Evolutionary conservation across 2,888 invertebrate genomes (phyloP).

Genomic region (Rhyacophila evoluta): DNA sequence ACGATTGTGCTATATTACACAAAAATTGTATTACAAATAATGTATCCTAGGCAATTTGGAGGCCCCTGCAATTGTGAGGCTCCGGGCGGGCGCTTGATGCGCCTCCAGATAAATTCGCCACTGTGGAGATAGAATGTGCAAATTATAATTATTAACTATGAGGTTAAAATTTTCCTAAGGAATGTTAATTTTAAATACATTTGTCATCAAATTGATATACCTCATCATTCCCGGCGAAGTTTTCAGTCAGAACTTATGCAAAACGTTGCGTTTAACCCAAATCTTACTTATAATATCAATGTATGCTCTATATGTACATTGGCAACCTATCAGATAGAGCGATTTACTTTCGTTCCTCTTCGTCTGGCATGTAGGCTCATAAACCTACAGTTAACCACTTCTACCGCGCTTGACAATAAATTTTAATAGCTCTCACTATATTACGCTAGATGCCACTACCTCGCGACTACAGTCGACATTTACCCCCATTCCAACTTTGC

Average conservation of each 20-base stretch:
- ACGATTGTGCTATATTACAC: too few relatives aligned
- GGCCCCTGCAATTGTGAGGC: too few relatives aligned
- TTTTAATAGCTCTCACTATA: conserved; percentile 14
- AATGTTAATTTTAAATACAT: too few relatives aligned
- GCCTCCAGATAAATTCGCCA: too few relatives aligned
- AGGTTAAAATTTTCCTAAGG: too few relatives aligned
- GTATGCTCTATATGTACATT: neutral
- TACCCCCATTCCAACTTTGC: neutral
- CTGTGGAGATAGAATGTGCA: too few relatives aligned
- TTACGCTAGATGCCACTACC: neutral
- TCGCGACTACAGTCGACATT: neutral
- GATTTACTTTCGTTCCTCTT: neutral
- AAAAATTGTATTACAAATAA: too few relatives aligned
- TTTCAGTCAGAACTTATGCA: neutral
- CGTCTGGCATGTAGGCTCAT: conserved; percentile 9
- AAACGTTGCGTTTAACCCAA: neutral
- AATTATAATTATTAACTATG: too few relatives aligned
- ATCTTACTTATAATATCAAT: neutral
- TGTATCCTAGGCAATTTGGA: too few relatives aligned
- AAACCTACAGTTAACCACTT: neutral
- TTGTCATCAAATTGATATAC: too few relatives aligned
- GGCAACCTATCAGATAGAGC: neutral
- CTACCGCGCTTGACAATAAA: neutral
- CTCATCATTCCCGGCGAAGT: neutral
- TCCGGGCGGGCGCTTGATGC: too few relatives aligned